Base-by-base conservation (phyloP, 2,113 vertebrate genomes). In the Muntiacus muntjak region DNA sequence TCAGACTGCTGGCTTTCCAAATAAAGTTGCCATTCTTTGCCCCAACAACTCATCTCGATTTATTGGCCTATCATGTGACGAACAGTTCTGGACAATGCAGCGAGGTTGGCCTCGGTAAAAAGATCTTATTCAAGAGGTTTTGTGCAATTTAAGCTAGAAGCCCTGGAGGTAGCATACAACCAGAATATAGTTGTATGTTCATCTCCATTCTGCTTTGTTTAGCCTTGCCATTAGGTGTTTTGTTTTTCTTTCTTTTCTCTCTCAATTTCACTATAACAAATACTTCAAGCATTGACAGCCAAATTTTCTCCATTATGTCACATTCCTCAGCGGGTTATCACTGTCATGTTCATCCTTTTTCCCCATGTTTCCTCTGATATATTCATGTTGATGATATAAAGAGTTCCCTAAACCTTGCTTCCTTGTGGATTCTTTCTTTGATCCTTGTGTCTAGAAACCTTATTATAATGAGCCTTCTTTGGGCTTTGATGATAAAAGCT, bases 401-500 rank as follows among this genome's bases (percentile, higher is more conserved):
- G 50, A 93, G 82, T 87, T 40, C 23, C 33, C 74, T 17, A 33
- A 74, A 50, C 26, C 43, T 62, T 95, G 55, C 60, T 90, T 87
- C 85, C 95, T 90, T 78, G 57, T 85, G 60, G 30, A 95, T 67
- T 97, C 25, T 97, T 25, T 94, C 94, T 89, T 96, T 81, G 82
- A 95, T 95, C 92, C 36, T 40, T 30, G 15, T 67, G 45, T 67
- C 74, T 74, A 52, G 55, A 87, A 92, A 87, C 74, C 26, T 87
- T 87, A 55, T 55, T 43, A 3, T 33, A 86, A 43, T 28, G 54
- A 92, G 26, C 26, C 74, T 74, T 26, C 64, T 91, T 84, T 45
- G 82, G 95, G 30, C 96, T 96, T 96, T 96, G 97, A 96, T 96
- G 92, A 78, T 90, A 54, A 97, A 96, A 94, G n/a, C 81, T 23